Evolutionary conservation across 2,797 vertebrate genomes (phyloP), one percentile per base, ranked within the genome.

Genomic region (Pangasius mekongensis): DNA sequence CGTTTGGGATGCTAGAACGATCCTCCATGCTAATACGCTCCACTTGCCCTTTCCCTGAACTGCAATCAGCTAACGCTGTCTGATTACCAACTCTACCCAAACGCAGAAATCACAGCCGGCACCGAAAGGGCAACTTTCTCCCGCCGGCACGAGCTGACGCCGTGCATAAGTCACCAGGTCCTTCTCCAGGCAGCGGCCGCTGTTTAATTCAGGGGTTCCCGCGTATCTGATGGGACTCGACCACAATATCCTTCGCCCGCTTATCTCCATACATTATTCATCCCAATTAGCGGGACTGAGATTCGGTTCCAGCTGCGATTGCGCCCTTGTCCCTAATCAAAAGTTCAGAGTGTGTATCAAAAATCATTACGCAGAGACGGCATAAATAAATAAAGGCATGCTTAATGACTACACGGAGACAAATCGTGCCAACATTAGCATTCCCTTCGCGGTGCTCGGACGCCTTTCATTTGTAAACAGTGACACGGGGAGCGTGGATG

Each of bases 221-320:
- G 67, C 16, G 27, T 69, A 58, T 36, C 80, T 67, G 86, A 82
- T 24, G 88, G 54, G 84, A 73, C 69, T 58, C 58, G 24, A 71
- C 77, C 78, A 81, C 24, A 14, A 36, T 73, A 64, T 73, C 84
- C 24, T 33, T 54, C 84, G 77, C 60, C 85, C 27, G 22, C 74
- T 71, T 18, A 78, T 58, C 90, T 43, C 69, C 16, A 62, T 88
- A 60, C 86, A 91, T 91, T 85, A 92, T 90, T 90, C 88, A 87
- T 87, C 89, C 89, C 87, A 84, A 91, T 91, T 90, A 89, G 74
- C 85, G 60, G 80, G 83, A 83, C 62, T 89, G 87, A 88, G 89
- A 90, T 91, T 90, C 88, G n/a, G 76, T 85, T 85, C 85, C 83
- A 85, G 69, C 84, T 67, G 89, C 66, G 62, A 85, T 81, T 36